Conservation (phyloP, 2,888 invertebrate species). For the Eupithecia vulgata region DNA sequence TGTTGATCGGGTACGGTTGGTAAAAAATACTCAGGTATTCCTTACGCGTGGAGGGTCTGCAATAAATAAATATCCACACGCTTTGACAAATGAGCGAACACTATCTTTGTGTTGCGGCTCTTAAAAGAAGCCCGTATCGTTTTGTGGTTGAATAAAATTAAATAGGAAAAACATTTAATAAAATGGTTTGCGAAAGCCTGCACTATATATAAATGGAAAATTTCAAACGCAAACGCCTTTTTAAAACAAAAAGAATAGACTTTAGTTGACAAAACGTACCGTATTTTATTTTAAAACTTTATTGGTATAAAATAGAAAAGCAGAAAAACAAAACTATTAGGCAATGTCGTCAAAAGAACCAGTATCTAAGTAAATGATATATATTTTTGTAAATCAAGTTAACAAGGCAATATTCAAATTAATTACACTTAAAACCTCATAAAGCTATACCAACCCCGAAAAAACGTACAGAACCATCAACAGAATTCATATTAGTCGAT, state of each 20-base stretch:
- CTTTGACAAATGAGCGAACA: constrained; percentile 82
- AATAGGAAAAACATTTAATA: constrained; percentile 13
- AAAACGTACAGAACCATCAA: constrained; percentile 67
- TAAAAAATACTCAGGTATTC: constrained; percentile 62
- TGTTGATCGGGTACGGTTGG: constrained; percentile 4
- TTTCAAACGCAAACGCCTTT: background rate
- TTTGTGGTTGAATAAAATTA: constrained; percentile 39
- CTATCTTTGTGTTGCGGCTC: constrained; percentile 72
- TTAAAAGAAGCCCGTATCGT: constrained; percentile 46
- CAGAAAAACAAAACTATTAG: background rate
- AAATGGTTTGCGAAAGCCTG: background rate
- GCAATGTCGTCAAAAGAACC: background rate
- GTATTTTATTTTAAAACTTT: background rate
- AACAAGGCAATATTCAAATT: constrained; percentile 17
- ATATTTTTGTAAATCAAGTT: background rate
- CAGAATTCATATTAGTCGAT: constrained; percentile 82
- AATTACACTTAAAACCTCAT: constrained; percentile 39
- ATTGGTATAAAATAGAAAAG: background rate
- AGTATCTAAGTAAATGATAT: background rate
- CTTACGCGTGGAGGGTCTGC: constrained; percentile 74
- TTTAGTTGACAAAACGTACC: background rate
- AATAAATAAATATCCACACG: constrained; percentile 80
- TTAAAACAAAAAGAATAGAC: background rate
- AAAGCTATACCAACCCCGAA: constrained; percentile 27
- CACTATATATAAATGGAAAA: background rate